Evolutionary conservation across 2,888 invertebrate genomes (phyloP), one percentile per base, ranked within the genome.

Genomic region (Allolobophora icterica): DNA sequence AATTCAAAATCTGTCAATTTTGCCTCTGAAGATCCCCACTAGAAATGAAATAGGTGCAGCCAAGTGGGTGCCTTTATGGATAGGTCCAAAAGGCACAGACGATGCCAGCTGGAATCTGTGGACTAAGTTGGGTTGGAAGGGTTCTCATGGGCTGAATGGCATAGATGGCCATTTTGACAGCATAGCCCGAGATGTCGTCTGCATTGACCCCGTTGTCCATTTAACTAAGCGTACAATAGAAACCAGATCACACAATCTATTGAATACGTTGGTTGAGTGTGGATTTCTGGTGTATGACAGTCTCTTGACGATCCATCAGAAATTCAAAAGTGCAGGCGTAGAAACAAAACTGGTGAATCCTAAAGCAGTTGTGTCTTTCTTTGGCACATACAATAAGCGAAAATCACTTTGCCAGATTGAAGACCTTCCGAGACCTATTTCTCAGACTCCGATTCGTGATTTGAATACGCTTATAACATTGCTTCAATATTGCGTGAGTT

Each of bases 101-200:
- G 87, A 87, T 19, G 30, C 87, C 87, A 87, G 87, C 24, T 87
- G 87, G 87, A 1, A 87, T 19, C 30, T 87, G 35, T 87, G 87
- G 87, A 35, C 34, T 24, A 34, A 38, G 24, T 5, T 87, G 87
- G 35, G 35, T 24, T 87, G 87, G 87, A 87, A 87, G 17, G 34
- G 87, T 17, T 35, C 19, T 35, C 34, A 17, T 34, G 87, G 35
- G 8, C 4, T 35, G 87, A 87, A 87, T 19, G 38, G n/a, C 38
- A 87, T 87, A 35, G 0, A 33, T 33, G 21, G 87, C 34, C 38
- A 87, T 87, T 87, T 87, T 87, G 87, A 87, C 87, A 87, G 15
- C 38, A 21, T 87, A 8, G 6, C 17, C 8, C 17, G n/a, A n/a
- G n/a, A 17, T 1, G 13, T 6, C 17, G 87, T 34, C 11, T 87